These are phyloP conservation scores for Dolichallabes microphthalmus DNA, from an alignment of 2,113 vertebrate genomes.

Conservation along the genomic window DNA sequence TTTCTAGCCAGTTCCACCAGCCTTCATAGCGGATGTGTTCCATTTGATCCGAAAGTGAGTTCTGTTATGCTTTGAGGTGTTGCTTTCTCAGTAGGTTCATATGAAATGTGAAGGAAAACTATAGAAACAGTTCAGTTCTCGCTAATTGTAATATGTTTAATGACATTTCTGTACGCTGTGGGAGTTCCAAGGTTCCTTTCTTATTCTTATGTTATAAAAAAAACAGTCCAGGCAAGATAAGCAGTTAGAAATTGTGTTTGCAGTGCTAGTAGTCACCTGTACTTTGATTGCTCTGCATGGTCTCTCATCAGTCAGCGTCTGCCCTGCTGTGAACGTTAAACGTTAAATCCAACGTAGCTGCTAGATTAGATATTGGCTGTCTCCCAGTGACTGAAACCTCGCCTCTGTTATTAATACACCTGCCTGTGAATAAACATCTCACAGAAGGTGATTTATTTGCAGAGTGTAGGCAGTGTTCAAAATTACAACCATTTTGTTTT, in stretches of 20 bases:
- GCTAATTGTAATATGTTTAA: not conserved
- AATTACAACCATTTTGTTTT: not conserved
- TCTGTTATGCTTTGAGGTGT: not conserved
- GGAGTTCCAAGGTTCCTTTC: not conserved
- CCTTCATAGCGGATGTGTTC: not conserved
- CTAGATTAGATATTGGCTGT: not conserved
- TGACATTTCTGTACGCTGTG: not conserved
- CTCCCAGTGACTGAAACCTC: slow-evolving; percentile 4
- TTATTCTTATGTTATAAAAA: slow-evolving; percentile 1
- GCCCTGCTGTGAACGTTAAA: slow-evolving; percentile 21
- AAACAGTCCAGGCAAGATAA: not conserved
- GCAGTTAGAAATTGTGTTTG: not conserved
- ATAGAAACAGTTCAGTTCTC: not conserved
- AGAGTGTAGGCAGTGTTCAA: not conserved
- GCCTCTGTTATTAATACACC: not conserved
- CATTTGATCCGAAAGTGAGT: not conserved
- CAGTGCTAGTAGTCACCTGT: slow-evolving; percentile 5
- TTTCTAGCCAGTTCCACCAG: not conserved
- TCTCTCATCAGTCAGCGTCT: slow-evolving; percentile 23
- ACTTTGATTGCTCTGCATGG: slow-evolving; percentile 7
- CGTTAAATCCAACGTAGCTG: slow-evolving; percentile 1
- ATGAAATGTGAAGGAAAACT: not conserved
- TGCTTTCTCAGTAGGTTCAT: not conserved
- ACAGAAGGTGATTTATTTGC: not conserved
- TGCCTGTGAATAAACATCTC: slow-evolving; percentile 24